These are phyloP conservation scores for Cynopterus brachyotis DNA, from an alignment of 2,113 vertebrate species.

Conservation along the genomic window DNA sequence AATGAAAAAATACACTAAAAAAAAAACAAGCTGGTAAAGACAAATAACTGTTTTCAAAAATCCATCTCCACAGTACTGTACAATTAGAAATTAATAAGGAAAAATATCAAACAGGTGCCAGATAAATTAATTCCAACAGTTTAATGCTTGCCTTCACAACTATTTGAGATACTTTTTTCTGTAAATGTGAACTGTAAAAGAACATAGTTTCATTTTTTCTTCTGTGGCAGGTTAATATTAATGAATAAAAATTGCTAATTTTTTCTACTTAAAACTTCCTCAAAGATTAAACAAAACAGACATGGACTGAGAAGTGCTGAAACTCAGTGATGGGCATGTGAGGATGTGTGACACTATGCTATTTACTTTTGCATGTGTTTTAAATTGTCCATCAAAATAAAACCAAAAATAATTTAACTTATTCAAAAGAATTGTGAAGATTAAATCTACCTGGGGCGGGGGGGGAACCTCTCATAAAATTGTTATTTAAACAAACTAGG, in stretches of 20 bases:
- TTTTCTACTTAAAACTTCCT: background rate
- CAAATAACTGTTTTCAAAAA: background rate
- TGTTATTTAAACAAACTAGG: background rate
- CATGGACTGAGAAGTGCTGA: background rate
- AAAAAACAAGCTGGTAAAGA: background rate
- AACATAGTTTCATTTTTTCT: background rate
- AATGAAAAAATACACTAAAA: background rate
- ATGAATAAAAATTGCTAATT: background rate
- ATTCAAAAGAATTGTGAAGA: background rate
- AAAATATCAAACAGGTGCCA: background rate
- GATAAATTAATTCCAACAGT: background rate
- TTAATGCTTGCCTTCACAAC: background rate
- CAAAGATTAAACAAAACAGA: background rate
- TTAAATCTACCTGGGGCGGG: background rate
- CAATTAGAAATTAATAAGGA: background rate
- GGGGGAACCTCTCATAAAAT: background rate
- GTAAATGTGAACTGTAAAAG: background rate
- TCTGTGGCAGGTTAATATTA: background rate
- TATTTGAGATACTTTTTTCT: background rate
- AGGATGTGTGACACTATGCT: background rate
- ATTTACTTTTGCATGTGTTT: background rate
- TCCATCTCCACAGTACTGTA: background rate
- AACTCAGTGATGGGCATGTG: background rate
- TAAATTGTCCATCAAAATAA: background rate
- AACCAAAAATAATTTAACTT: background rate